Base-by-base conservation (phyloP, 2,113 vertebrate genomes). In the Engraulis encrasicolus region DNA sequence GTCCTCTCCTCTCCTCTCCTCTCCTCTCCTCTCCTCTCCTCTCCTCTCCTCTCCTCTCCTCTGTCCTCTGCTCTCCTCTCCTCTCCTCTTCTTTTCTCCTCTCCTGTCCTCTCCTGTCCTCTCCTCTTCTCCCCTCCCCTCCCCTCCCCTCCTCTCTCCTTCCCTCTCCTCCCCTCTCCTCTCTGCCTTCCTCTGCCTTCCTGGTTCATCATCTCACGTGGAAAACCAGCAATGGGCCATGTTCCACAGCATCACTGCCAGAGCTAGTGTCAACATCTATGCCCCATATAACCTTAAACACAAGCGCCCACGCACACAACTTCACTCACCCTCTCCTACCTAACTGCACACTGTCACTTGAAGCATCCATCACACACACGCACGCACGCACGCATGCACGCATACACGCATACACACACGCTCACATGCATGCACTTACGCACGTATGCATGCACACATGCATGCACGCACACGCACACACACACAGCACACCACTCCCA, bases 171-270 rank as follows among this genome's bases (percentile, higher is more conserved):
- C n/a, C n/a, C n/a, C n/a, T n/a, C n/a, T n/a, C n/a, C n/a, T n/a
- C n/a, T n/a, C n/a, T n/a, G n/a, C n/a, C n/a, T n/a, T n/a, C n/a
- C n/a, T n/a, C n/a, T n/a, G n/a, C n/a, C n/a, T n/a, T n/a, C 23
- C 23, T 66, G 23, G n/a, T 66, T 12, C 58, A 66, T 66, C 23
- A 66, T 66, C 58, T 66, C 58, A 31, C 58, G 9, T 66, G 58
- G 58, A 66, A 66, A 66, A 66, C 58, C 31, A 66, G n/a, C 58
- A n/a, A 66, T 23, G 6, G 58, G 58, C 23, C 58, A 66, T 66
- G n/a, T 66, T 23, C 27, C 58, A 31, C 58, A 66, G 23, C 27
- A 11, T 9, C 58, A 12, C 23, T 27, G 58, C 58, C 58, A 23
- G 2, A 12, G 27, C 27, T 6, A 66, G 23, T 27, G 9, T 23